Base-by-base conservation (phyloP, 53 echinoderm and acorn worm genomes). In the Apostichopus leukothele region DNA sequence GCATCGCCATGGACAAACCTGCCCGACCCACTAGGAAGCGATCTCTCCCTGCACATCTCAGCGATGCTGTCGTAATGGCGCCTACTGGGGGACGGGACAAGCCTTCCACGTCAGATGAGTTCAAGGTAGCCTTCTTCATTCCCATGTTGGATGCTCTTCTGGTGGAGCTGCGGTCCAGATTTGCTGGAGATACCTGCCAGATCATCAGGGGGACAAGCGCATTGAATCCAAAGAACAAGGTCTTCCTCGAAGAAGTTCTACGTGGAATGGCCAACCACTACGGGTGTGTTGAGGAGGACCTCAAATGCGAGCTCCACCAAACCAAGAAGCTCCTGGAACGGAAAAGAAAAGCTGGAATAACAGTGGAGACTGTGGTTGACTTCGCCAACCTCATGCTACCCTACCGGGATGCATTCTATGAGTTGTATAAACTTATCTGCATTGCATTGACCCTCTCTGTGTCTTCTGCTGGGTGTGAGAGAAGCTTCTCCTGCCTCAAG, bases 381-480 rank as follows among this genome's bases (percentile, higher is more conserved):
- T 57, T 84, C 59, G 84, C 84, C 21, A 84, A 84, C 8, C 67
- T 84, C 20, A 84, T 60, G 84, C 67, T 60, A n/a, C 18, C 60
- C 5, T 84, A 3, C 52, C 5, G 0, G 50, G 57, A 83, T 53
- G 83, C 83, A 13, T 83, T 83, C 55, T 53, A 54, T 2, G 83
- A 83, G n/a, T 3, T 57, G 0, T 83, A 83, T 1, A 22, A 76
- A 9, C 77, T 27, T 5, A 26, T 76, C 2, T 52, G 77, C 16
- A 76, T 76, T 1, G 9, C 77, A 0, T 4, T 76, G 50, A 90
- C 75, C 23, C 86, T 86, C 4, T 68, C 87, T 4, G 91, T 90
- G 11, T 74, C 85, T 27, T 84, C 79, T 0, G 78, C 78, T 6
- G 91, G 78, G 12, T 90, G 91, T 78, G 87, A 90, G 57, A 76